Percentiles rank a stretch among this genome's conserved stretches.
Conservation (phyloP, 1,140 invertebrate genomes). For the Physella acuta region DNA sequence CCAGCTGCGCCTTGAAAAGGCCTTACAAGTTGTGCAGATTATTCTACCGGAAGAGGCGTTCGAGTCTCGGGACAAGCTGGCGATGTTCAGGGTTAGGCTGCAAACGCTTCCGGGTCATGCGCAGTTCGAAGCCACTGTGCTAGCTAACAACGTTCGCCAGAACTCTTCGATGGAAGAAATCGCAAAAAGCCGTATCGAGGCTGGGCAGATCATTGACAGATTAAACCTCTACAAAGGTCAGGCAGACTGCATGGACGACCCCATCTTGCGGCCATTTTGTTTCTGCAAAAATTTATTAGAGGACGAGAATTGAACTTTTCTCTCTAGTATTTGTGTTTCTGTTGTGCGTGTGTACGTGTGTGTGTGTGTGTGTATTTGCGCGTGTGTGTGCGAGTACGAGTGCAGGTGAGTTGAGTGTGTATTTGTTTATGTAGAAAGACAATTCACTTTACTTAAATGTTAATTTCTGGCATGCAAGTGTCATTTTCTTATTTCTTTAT, state of each 20-base stretch:
- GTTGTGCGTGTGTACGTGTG: no score
- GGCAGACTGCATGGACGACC: not conserved
- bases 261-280: not conserved
- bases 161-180: not conserved
- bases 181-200: not conserved
- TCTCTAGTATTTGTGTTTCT: no score
- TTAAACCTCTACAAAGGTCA: slow-evolving; percentile 11
- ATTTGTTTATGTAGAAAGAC: no score
- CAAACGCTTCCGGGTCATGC: not conserved
- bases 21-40: not conserved
- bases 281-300: slow-evolving; percentile 10
- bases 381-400: no score
- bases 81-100: not conserved
- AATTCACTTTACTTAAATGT: no score
- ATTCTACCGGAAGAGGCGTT: not conserved
- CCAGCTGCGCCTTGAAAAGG: not conserved
- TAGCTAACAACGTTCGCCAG: not conserved
- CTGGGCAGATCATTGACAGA: not conserved
- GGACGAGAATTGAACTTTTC: no score
- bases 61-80: not conserved
- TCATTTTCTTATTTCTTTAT: no score
- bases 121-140: not conserved
- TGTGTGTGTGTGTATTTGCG: no score
- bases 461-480: no score
- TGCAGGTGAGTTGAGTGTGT: no score